Percentiles rank a stretch among this genome's conserved stretches.
Evolutionary conservation across 1,140 invertebrate genomes (phyloP).

Genomic region (Meloidogyne exigua): DNA sequence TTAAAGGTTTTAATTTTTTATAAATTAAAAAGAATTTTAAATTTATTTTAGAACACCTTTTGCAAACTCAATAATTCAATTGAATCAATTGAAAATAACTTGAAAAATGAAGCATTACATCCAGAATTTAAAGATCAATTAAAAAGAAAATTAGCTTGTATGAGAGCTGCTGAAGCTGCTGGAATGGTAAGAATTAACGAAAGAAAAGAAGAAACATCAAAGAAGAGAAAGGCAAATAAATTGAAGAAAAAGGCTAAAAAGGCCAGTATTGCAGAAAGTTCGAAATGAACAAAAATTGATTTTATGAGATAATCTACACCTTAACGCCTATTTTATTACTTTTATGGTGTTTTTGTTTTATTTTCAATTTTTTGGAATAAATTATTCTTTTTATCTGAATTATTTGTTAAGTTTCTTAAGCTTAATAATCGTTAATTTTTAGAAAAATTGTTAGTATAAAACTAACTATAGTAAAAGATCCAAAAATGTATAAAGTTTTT

Average conservation of each 20-base stretch:
- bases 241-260: background rate
- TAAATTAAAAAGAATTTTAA: background rate
- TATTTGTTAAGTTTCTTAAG: too few species aligned
- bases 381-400: too few species aligned
- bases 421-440: too few species aligned
- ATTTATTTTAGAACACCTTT: background rate
- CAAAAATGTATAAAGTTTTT: background rate
- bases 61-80: conserved; percentile 18
- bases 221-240: background rate
- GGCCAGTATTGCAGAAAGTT: background rate
- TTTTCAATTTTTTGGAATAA: too few species aligned
- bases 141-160: background rate
- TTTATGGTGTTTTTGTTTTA: too few species aligned
- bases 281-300: too few species aligned
- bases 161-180: background rate
- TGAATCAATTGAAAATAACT: background rate
- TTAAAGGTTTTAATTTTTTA: background rate
- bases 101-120: background rate
- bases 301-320: too few species aligned
- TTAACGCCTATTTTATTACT: too few species aligned
- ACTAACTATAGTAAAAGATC: too few species aligned
- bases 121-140: background rate
- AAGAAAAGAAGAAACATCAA: background rate
- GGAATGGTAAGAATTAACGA: background rate
- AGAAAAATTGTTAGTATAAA: too few species aligned